Evolutionary conservation across 1,140 invertebrate genomes (phyloP), one percentile per base, ranked within the genome.

Genomic region (Alviniconcha marisindica): DNA sequence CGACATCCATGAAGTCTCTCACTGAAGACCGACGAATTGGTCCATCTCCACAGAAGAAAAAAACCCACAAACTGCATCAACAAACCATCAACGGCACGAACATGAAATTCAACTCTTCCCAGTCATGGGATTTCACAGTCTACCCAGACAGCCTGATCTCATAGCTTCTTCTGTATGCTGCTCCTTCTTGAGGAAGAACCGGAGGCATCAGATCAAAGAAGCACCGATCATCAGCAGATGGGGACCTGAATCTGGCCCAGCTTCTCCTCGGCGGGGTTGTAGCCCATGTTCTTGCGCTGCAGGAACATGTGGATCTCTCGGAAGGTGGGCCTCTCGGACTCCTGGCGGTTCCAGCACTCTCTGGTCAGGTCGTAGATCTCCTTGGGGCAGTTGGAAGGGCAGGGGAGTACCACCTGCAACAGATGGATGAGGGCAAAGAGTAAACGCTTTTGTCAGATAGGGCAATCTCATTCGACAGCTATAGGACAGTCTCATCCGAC

Each of bases 261-360:
- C 84, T 91, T 91, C 85, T 93, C 91, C 63, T 92, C 92, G 76
- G 90, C 89, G 18, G 92, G 91, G 83, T 92, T 91, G 83, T 93
- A 92, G 54, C 97, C 97, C 85, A 97, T 94, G 92, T 97, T 97
- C 94, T 98, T 98, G 86, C 97, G 95, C 91, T 98, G 96, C 63
- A 98, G 94, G 94, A 98, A 98, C 90, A 97, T 95, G 91, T 97
- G 96, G 83, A 98, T 97, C 93, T 98, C 97, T 83, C 96, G 94
- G 93, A 98, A 99, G 83, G 96, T 96, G 28, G 97, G 97, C n/a
- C 97, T 94, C 82, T 89, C 89, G 44, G 87, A 86, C 38, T 92
- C 96, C 89, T 97, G 96, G 38, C 96, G 94, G 89, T 97, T 96
- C 98, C 98, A 99, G 92, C 97, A 98, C 91, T 98, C 97, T 84